Evolutionary conservation across 2,888 invertebrate genomes (phyloP), one percentile per base, ranked within the genome.

Genomic region (Hyposoter dolosus): DNA sequence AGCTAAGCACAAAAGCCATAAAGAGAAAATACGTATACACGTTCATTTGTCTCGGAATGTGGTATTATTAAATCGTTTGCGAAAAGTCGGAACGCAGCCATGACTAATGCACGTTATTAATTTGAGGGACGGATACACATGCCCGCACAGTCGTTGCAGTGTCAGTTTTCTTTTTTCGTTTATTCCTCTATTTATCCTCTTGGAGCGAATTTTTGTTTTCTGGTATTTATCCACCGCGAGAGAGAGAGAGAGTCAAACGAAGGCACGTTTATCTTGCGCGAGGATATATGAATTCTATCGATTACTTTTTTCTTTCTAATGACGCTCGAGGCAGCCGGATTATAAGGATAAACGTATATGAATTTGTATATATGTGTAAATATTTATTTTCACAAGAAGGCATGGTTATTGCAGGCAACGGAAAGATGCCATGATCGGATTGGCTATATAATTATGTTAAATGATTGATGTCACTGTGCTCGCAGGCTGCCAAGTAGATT

Each of bases 401-500:
- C 71, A 28, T 66, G 35, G 12, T 53, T 53, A 50, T 72, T 47
- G 83, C 45, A 40, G 43, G 45, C 71, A 80, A 53, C 76, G 76
- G 32, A 68, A 81, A 69, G 65, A 83, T 82, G 60, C 77, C 86
- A 83, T 86, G 85, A 86, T 87, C 87, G 47, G 83, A 81, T 83
- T 84, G 82, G 69, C 86, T 87, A 82, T 87, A 82, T 87, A 87
- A 87, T 87, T 87, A 87, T 86, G 77, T 74, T 80, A 69, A 86
- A 86, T 87, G 87, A 87, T 86, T 87, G 86, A 87, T 87, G 87
- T 87, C 87, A 87, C 77, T 87, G 35, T 50, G 82, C 71, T 84
- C 75, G 84, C 68, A 56, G 82, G 81, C 77, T 65, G 50, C 40
- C 4, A 5, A 71, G 65, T 81, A 75, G 83, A 85, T 81, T 86